Evolutionary conservation across 37 sponge, comb jelly and placozoan species (phyloP), one percentile per base, ranked within the genome.

Genomic region (Spongilla lacustris): DNA sequence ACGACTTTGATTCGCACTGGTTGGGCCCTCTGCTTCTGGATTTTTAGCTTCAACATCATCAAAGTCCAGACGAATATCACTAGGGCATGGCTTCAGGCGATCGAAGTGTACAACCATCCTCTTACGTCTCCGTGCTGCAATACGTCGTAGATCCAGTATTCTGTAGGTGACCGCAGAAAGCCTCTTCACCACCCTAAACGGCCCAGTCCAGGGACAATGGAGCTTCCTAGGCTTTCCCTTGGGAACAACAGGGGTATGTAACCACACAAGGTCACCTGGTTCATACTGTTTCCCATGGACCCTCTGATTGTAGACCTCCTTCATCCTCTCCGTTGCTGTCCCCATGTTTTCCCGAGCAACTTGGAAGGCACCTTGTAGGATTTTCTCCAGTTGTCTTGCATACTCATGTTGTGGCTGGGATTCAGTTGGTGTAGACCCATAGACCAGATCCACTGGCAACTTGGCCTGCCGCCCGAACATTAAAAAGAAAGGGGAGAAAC

Each of bases 381-480:
- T 73, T 73, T 69, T 35, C 23, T 81, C 25, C 32, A 79, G 80
- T 17, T 48, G 26, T 50, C 69, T 25, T 36, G 81, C 69, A 66
- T 68, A 68, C 67, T 68, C 81, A 27, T 21, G 36, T 77, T 21
- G n/a, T 30, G 50, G 25, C 29, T 78, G 50, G 22, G 49, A 27
- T 26, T 29, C 41, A 6, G 25, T 58, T 78, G 77, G 69, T 32
- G 68, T 50, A 13, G 33, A 32, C 21, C 85, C 77, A 79, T 73
- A 86, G 72, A 86, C 80, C 0, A 86, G 24, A 50, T 86, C 80
- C 21, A 79, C 36, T 33, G 87, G 87, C 67, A 86, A 37, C 49
- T 41, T 76, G 6, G 78, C 85, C 36, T 85, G 77, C 2, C 36
- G 58, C 31, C 84, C 84, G 38, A 83, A 83, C 84, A 83, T 83